Conservation (phyloP, 2,888 invertebrate genomes). For the Nebria brevicollis region DNA sequence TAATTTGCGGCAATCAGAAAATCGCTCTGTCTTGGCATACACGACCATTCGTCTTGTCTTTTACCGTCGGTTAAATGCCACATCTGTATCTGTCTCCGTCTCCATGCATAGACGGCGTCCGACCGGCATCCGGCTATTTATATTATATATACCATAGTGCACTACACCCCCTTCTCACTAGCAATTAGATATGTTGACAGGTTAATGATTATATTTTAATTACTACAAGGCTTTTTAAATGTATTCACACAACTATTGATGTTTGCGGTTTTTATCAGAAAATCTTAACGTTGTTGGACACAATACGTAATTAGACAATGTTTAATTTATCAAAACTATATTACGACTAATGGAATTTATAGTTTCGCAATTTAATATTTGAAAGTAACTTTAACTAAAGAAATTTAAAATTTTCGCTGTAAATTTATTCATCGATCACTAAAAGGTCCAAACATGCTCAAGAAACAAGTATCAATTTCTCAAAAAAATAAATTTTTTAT, state of each 20-base stretch:
- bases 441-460: too few species aligned
- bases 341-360: too few species aligned
- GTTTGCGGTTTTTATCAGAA: neutral
- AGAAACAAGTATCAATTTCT: too few species aligned
- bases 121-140: constrained; percentile 43
- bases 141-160: constrained; percentile 18
- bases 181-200: constrained; percentile 41
- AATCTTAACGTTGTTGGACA: neutral
- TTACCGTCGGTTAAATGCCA: constrained; percentile 60
- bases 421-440: too few species aligned
- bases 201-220: constrained; percentile 29
- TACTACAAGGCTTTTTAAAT: neutral
- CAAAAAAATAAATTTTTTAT: neutral
- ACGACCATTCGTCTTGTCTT: constrained; percentile 59
- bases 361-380: too few species aligned
- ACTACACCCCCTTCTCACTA: constrained; percentile 23
- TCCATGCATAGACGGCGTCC: constrained; percentile 20
- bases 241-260: neutral
- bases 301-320: too few species aligned
- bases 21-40: constrained; percentile 58
- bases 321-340: too few species aligned
- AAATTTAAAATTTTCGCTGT: too few species aligned
- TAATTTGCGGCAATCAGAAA: constrained; percentile 62
- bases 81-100: constrained; percentile 60
- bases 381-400: too few species aligned